Percentiles rank a stretch among this genome's conserved stretches.
phyloP scores from a whole-genome alignment of 2,113 vertebrate species.

The Lanius ludovicianus region DNA sequence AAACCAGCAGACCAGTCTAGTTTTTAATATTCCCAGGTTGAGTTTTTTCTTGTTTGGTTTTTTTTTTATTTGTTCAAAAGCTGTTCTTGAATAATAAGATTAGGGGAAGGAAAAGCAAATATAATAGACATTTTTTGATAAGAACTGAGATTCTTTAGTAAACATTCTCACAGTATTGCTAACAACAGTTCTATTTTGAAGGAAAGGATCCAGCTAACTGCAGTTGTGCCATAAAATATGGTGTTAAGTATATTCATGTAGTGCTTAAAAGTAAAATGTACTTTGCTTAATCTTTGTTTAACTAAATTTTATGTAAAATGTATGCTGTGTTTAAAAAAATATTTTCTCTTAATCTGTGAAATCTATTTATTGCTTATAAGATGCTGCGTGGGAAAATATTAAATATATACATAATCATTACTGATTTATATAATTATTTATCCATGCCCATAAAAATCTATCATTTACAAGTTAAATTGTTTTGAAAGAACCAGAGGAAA shows the following conservation, averaged over 20 bases:
- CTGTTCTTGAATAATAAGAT: background rate
- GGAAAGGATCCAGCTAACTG: background rate
- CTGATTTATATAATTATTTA: background rate
- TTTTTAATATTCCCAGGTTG: background rate
- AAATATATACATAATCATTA: background rate
- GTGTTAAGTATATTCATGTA: background rate
- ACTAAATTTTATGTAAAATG: background rate
- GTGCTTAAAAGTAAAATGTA: background rate
- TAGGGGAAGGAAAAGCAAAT: conserved; percentile 20
- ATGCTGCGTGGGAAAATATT: background rate
- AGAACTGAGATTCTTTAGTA: conserved; percentile 6
- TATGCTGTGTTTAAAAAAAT: background rate
- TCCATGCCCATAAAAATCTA: accelerated
- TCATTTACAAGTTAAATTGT: background rate
- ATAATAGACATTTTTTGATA: conserved; percentile 28
- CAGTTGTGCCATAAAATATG: background rate
- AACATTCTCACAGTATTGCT: background rate
- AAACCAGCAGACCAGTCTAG: background rate
- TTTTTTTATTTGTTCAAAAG: background rate
- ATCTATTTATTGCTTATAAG: background rate
- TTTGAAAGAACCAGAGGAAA: background rate
- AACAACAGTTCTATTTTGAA: background rate
- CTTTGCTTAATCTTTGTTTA: background rate
- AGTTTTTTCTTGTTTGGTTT: background rate
- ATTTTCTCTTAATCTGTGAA: background rate